Evolutionary conservation across 2,113 vertebrate genomes (phyloP).

Genomic region (Axis porcinus): DNA sequence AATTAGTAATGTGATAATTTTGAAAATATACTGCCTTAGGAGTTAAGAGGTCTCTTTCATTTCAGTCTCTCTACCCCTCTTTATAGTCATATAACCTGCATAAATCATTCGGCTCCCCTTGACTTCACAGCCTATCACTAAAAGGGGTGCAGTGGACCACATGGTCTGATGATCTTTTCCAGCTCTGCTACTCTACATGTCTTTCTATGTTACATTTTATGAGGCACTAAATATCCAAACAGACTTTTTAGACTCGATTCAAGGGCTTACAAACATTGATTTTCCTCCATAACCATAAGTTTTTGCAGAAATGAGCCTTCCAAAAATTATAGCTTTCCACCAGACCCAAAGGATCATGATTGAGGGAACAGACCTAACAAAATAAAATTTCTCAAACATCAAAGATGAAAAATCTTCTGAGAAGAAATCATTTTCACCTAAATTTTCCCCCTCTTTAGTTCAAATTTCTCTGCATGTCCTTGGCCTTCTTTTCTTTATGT

Average conservation of each 20-base stretch:
- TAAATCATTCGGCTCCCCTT: background rate
- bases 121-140: background rate
- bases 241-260: conserved; percentile 45
- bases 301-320: conserved; percentile 42
- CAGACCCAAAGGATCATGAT: background rate
- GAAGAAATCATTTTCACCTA: background rate
- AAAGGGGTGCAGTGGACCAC: background rate
- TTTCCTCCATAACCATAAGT: background rate
- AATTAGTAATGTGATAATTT: background rate
- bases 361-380: background rate
- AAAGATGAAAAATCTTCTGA: background rate
- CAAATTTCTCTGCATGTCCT: background rate
- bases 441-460: background rate
- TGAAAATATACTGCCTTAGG: background rate
- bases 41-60: background rate
- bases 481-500: conserved; percentile 30
- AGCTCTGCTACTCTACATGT: background rate
- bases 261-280: background rate
- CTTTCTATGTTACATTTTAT: conserved; percentile 36
- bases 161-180: background rate
- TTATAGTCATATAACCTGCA: background rate
- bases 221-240: conserved; percentile 39
- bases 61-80: background rate
- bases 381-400: background rate
- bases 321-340: conserved; percentile 21